These are phyloP conservation scores for Oryctolagus cuniculus DNA, from an alignment of 2,113 vertebrate genomes.

Conservation along the genomic window DNA sequence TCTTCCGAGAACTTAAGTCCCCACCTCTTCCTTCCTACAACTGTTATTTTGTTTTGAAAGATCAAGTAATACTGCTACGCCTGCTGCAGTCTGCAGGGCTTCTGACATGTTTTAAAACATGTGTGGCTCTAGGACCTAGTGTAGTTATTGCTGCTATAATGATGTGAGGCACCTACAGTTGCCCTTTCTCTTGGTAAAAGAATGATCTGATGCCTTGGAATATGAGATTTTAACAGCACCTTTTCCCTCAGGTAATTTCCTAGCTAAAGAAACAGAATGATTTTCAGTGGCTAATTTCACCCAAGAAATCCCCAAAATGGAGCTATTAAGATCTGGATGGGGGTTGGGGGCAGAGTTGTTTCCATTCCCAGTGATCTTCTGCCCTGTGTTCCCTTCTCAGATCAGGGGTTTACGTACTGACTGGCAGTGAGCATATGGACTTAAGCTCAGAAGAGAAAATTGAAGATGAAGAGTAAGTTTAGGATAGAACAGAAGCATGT, in stretches of 20 bases:
- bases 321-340: neutral
- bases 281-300: neutral
- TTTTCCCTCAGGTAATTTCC: neutral
- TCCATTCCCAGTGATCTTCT: neutral
- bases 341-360: neutral
- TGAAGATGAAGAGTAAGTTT: neutral
- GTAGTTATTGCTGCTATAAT: neutral
- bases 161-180: neutral
- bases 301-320: neutral
- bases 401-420: neutral
- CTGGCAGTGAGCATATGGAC: neutral
- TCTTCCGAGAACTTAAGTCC: neutral
- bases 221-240: neutral
- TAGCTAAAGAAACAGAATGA: neutral
- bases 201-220: neutral
- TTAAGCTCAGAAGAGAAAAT: neutral
- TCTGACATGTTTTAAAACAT: neutral
- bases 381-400: neutral
- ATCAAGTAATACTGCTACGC: neutral
- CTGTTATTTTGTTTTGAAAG: neutral
- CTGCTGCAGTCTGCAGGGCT: neutral
- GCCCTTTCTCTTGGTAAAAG: neutral
- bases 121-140: neutral
- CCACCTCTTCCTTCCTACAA: neutral
- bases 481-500: neutral